Evolutionary conservation across 1,140 invertebrate species (phyloP), one percentile per base, ranked within the genome.

Genomic region (Leguminivora glycinivorella): DNA sequence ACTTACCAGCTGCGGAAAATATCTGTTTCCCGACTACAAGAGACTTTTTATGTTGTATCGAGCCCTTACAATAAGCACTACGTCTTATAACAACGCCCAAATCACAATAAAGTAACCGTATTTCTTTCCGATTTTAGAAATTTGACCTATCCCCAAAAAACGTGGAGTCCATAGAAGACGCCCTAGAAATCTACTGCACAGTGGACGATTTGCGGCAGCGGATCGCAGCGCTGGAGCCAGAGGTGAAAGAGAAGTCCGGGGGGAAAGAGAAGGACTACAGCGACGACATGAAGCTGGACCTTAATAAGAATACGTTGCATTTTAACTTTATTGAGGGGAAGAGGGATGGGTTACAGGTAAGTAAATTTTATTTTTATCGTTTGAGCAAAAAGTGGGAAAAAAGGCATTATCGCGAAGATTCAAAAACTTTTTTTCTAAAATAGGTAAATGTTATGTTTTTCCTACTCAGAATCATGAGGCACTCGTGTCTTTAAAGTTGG

Each of bases 171-270:
- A 73, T 93, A 31, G 91, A 93, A 78, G 92, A 93, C 70, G 85
- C 85, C 0, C 78, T 93, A 75, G 92, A 93, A 67, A 93, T 94
- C 31, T 95, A 95, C 77, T 95, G 94, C 83, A 93, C 94, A 0
- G 94, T 94, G 26, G 94, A 94, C 75, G 94, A 94, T 72, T 76
- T 94, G 10, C 72, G 92, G 31, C 91, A 93, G 70, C 88, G 92
- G 68, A 93, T 93, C 70, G 89, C 91, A 40, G 90, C 78, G 9
- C 74, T 92, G 70, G 83, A 90, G 68, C 85, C 90, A 0, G 88
- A 91, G 52, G 84, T 90, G 10, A 86, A 87, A 12, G 83, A 83
- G 58, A 85, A 83, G 52, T 63, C 56, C 12, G 77, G 77, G 29
- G 60, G 69, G 7, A 84, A 90, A 58, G 85, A 87, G 38, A 77